A percentile compares a stretch with the other conserved stretches of the same genome.
Conservation (phyloP, 2,888 invertebrate species). For the Ditula angustiorana region DNA sequence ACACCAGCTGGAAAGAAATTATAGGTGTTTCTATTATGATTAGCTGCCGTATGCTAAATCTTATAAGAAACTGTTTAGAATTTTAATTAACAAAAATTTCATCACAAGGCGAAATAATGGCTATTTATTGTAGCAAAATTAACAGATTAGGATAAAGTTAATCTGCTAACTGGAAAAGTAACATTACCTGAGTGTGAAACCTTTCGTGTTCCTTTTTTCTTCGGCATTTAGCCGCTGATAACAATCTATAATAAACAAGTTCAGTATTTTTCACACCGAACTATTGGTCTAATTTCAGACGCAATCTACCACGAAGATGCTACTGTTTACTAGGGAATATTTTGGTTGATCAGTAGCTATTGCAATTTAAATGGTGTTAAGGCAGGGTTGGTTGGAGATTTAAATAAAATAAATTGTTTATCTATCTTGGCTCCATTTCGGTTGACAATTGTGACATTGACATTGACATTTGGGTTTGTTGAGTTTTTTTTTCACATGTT, state of each 20-base stretch:
- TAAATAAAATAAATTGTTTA: slow-evolving; percentile 17
- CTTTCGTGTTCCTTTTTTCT: slow-evolving; percentile 52
- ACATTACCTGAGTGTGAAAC: slow-evolving; percentile 30
- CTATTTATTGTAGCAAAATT: too few relatives aligned
- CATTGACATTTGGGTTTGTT: slow-evolving; percentile 2
- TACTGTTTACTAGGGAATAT: neutral
- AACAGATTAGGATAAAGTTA: neutral
- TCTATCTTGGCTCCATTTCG: slow-evolving; percentile 28
- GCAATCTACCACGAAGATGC: neutral
- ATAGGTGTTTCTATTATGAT: too few relatives aligned
- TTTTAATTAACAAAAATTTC: too few relatives aligned
- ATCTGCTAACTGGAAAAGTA: neutral
- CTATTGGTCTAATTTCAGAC: neutral
- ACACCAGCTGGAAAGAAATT: too few relatives aligned
- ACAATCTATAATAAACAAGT: slow-evolving; percentile 43
- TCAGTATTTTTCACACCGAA: slow-evolving; percentile 36
- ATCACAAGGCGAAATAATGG: too few relatives aligned
- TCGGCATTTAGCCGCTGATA: slow-evolving; percentile 49
- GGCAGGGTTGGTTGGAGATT: neutral
- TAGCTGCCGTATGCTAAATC: neutral
- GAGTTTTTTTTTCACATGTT: slow-evolving; percentile 1
- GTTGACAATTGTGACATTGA: slow-evolving; percentile 23
- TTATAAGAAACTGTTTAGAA: neutral
- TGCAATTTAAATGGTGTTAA: slow-evolving; percentile 3
- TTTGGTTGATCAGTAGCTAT: neutral